Evolutionary conservation across 2,888 invertebrate species (phyloP), one percentile per base, ranked within the genome.

Genomic region (Yponomeuta plumbellus): DNA sequence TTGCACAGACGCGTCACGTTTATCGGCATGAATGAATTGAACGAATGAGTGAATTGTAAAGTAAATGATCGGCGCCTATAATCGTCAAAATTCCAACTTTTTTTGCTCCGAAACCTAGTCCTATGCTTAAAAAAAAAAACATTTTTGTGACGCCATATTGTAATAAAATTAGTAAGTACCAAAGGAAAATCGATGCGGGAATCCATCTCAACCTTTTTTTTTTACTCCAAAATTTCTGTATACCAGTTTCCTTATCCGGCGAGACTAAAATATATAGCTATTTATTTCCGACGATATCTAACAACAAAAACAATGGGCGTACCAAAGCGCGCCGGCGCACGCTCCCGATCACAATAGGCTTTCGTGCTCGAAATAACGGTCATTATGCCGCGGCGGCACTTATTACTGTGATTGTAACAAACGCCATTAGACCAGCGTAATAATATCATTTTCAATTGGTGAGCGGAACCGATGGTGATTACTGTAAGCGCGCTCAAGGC

Each of bases 401-500:
- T 75, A 79, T 77, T 78, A 80, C 74, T 69, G 74, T 78, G 75
- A 77, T 77, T 74, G 73, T 73, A 72, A 68, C 69, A 44, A 65
- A 61, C 66, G 64, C 66, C 68, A 66, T 67, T 68, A 66, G 66
- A 66, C 39, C 57, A 17, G 52, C 62, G 71, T 78, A 75, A 74
- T 79, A 76, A 77, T 80, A 80, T 81, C 79, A 76, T 73, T 80
- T 81, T 75, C 78, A 78, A 80, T 80, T 78, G 79, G 75, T 67
- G 68, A 68, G 67, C 69, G 70, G 70, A 71, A 70, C 72, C 67
- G 67, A 70, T 68, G 34, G 67, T 66, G 70, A 68, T 69, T 67
- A 67, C 66, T 67, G 68, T 69, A 69, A 70, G 69, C 68, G 68
- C 68, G 67, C 70, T 71, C 71, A 68, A 39, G 44, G 58, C 44